These are phyloP conservation scores for Neodiprion pinetum DNA, from an alignment of 1,140 invertebrate genomes.

Conservation along the genomic window DNA sequence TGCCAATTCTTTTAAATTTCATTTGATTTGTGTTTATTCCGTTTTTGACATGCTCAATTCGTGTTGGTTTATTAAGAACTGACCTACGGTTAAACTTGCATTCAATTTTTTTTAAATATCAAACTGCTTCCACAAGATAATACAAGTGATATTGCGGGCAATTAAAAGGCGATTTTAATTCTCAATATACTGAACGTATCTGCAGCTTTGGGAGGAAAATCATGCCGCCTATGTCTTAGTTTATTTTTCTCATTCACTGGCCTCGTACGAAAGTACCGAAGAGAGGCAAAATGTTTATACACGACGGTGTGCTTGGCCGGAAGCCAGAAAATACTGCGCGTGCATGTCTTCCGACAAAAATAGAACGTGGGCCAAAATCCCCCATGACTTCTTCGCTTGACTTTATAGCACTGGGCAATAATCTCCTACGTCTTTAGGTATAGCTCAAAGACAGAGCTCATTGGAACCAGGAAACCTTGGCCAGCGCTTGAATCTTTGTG, in stretches of 20 bases:
- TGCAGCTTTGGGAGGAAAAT: too few relatives aligned
- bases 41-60: too few relatives aligned
- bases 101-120: too few relatives aligned
- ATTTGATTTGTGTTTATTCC: too few relatives aligned
- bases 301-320: constrained; percentile 46
- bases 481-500: not conserved
- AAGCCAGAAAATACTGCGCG: constrained; percentile 57
- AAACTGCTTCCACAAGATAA: too few relatives aligned
- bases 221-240: not conserved
- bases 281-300: constrained; percentile 56
- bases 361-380: constrained; percentile 53
- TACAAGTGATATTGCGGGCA: too few relatives aligned
- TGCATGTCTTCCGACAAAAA: constrained; percentile 51
- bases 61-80: too few relatives aligned
- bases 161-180: too few relatives aligned
- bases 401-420: not conserved
- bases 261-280: constrained; percentile 38
- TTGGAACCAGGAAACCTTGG: constrained; percentile 2
- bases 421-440: not conserved
- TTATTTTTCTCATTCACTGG: constrained; percentile 39
- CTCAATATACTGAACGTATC: too few relatives aligned
- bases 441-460: not conserved
- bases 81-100: too few relatives aligned
- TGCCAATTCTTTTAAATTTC: too few relatives aligned
- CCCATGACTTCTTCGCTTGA: constrained; percentile 52